These are phyloP conservation scores for Musca vetustissima DNA, from an alignment of 1,140 invertebrate species.

Conservation along the genomic window DNA sequence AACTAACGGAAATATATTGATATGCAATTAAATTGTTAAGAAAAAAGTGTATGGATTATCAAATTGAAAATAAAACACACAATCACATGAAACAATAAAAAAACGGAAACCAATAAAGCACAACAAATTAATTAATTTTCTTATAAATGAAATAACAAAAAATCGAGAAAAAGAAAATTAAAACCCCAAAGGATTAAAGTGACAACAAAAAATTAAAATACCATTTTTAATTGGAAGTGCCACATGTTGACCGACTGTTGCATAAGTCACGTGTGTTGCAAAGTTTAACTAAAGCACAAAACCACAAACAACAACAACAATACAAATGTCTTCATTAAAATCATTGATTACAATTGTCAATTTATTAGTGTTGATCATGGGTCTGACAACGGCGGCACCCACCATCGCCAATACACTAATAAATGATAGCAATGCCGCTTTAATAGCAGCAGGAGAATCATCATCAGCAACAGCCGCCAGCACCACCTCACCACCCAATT, in stretches of 20 bases:
- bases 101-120: background rate
- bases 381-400: background rate
- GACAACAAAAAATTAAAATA: background rate
- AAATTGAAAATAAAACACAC: background rate
- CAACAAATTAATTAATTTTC: background rate
- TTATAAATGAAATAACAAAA: constrained; percentile 4
- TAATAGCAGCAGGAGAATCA: background rate
- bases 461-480: constrained; percentile 15
- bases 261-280: constrained; percentile 23
- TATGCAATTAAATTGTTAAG: constrained; percentile 1
- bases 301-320: constrained; percentile 22
- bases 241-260: constrained; percentile 20
- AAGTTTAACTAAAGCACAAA: constrained; percentile 25
- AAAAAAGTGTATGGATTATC: background rate
- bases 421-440: constrained; percentile 1
- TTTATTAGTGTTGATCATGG: constrained; percentile 16
- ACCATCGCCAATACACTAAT: too few species aligned
- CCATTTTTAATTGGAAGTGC: background rate
- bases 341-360: constrained; percentile 3
- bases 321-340: constrained; percentile 33
- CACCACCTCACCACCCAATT: background rate
- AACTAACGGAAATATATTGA: constrained; percentile 1
- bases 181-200: too few species aligned
- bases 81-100: too few species aligned
- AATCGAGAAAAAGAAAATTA: too few species aligned